phyloP scores from a whole-genome alignment of 2,797 vertebrate species.

The Perodicticus potto region DNA sequence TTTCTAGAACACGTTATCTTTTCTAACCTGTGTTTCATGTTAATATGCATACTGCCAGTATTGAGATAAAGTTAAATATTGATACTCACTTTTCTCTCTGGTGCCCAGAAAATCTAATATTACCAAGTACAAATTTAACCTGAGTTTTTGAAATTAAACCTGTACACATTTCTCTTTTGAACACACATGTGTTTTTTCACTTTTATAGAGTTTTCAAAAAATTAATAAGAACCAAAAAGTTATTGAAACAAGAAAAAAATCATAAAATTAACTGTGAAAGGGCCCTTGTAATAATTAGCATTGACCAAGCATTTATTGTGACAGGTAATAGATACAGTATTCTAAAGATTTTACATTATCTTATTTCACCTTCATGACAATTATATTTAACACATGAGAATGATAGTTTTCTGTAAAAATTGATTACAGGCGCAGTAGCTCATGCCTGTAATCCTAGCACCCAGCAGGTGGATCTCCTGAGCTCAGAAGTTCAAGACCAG shows the following conservation, averaged over 20 bases:
- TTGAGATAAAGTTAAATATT: neutral
- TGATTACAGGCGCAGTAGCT: too few relatives aligned
- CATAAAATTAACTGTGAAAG: constrained; percentile 29
- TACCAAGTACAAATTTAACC: constrained; percentile 12
- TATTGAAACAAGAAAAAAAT: neutral
- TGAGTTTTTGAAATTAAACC: constrained; percentile 32
- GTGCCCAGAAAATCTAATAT: neutral
- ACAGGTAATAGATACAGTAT: neutral
- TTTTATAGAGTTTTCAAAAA: constrained; percentile 19
- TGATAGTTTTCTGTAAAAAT: neutral
- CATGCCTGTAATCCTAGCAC: too few relatives aligned
- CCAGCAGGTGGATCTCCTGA: too few relatives aligned
- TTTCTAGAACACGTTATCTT: neutral
- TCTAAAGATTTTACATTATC: neutral
- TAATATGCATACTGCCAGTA: neutral
- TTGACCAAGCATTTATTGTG: neutral
- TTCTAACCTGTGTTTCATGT: neutral
- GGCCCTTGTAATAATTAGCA: neutral
- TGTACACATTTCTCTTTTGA: neutral
- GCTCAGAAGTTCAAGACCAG: too few relatives aligned
- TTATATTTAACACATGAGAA: neutral
- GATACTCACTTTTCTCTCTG: constrained; percentile 27
- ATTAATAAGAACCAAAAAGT: constrained; percentile 43
- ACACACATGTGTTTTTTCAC: neutral
- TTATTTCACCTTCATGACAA: constrained; percentile 20